Percentiles rank a stretch among this genome's conserved stretches.
Conservation (phyloP, 2,888 invertebrate species). For the Oxyteleia sp. region DNA sequence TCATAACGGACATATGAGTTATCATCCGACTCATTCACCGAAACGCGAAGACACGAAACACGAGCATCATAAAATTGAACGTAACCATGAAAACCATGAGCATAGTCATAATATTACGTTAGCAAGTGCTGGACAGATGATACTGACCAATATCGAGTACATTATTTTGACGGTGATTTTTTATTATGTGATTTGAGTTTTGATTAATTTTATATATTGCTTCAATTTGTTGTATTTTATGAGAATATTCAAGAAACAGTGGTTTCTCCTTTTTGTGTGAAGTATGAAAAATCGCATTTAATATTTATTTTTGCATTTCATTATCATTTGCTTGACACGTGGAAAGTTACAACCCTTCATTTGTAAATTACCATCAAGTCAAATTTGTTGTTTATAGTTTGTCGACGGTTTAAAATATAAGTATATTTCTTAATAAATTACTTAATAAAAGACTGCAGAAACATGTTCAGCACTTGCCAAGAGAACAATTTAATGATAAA, state of each 20-base stretch:
- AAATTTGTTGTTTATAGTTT: too few relatives aligned
- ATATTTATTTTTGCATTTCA: neutral
- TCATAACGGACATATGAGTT: conserved; percentile 69
- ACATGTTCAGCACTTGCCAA: conserved; percentile 40
- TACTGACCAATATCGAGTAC: conserved; percentile 82
- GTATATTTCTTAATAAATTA: conserved; percentile 4
- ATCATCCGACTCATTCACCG: conserved; percentile 56
- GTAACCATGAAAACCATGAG: conserved; percentile 33
- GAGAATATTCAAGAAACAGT: neutral
- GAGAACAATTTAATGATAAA: conserved; percentile 4
- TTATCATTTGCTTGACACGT: neutral
- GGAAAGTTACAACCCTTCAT: neutral
- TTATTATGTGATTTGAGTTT: conserved; percentile 81
- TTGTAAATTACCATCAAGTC: conserved; percentile 5
- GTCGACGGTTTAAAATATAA: too few relatives aligned
- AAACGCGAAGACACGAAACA: conserved; percentile 52
- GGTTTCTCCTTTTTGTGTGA: neutral
- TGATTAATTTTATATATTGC: neutral
- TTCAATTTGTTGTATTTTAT: neutral
- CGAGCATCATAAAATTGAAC: conserved; percentile 43
- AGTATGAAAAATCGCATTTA: conserved; percentile 1
- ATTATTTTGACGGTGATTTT: conserved; percentile 80
- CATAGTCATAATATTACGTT: conserved; percentile 60
- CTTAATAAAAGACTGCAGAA: conserved; percentile 49
- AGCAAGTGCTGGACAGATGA: conserved; percentile 80